Base-by-base conservation (phyloP, 2,888 invertebrate species). In the Spodoptera littoralis region DNA sequence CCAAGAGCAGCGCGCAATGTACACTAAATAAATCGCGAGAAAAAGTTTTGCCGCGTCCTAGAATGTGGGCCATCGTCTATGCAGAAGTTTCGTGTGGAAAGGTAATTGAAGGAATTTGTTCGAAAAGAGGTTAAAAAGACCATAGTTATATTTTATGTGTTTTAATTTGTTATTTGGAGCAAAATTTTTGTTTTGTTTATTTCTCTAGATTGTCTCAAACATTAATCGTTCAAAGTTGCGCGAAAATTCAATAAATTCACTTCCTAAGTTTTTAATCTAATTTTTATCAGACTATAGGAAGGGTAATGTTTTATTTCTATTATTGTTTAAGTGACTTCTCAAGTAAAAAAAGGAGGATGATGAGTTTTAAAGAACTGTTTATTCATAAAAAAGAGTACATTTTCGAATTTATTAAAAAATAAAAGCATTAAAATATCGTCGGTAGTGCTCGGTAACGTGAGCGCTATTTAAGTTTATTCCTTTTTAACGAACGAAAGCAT, bases 401-500 rank as follows among this genome's bases (percentile, higher is more conserved):
- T 56, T 44, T 24, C 1, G 24, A 30, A 6, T 11, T 24, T 42
- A 54, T 30, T 56, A 46, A 49, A 56, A 51, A n/a, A 13, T 13
- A 18, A 36, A 9, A 47, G 49, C 49, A 50, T 45, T 22, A 27
- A 18, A 59, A 55, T 27, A 13, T 3, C 22, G 5, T 52, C 22
- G 30, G 3, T 27, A 13, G 24, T 36, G 36, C 43, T 67, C 36
- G 11, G n/a, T 27, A 24, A 43, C 11, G 44, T 12, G 1, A 56
- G 46, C 18, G 43, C 44, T 41, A 18, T 70, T 70, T 43, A 68
- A 12, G 62, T 52, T 62, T 71, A 71, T 54, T 41, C 50, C 44
- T 75, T 77, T 80, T 73, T 79, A 83, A 81, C 74, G 76, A 80
- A 80, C 73, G 56, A 76, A 81, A 75, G 70, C 77, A 79, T 81